Conservation (phyloP, 2,797 vertebrate genomes). For the Cynodonichthys magdalenae region DNA sequence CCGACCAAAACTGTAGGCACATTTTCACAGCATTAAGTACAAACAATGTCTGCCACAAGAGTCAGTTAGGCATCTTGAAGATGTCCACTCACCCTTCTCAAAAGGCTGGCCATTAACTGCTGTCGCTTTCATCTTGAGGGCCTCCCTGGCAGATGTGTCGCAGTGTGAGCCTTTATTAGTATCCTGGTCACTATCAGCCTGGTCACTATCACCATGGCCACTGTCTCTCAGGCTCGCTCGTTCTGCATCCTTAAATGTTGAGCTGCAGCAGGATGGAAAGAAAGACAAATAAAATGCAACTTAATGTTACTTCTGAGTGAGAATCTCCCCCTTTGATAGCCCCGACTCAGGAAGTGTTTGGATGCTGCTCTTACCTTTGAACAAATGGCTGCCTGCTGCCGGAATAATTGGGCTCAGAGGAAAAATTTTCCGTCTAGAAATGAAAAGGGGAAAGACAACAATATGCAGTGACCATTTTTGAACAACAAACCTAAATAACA, state of each 20-base stretch:
- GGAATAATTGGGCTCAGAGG: conserved; percentile 99
- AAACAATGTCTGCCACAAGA: conserved; percentile 59
- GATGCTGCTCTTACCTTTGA: conserved; percentile 98
- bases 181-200: conserved; percentile 99
- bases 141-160: conserved; percentile 99
- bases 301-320: conserved; percentile 56
- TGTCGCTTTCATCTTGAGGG: conserved; percentile 99
- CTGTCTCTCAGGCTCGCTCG: conserved; percentile 99
- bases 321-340: conserved; percentile 44
- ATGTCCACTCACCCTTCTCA: conserved; percentile 91
- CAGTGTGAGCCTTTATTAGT: conserved; percentile 99
- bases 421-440: conserved; percentile 99
- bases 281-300: conserved; percentile 40
- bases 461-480: conserved; percentile 40
- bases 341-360: conserved; percentile 79
- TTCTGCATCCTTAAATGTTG: conserved; percentile 99
- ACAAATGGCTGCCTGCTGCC: conserved; percentile 99
- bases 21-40: conserved; percentile 36
- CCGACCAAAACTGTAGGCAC: conserved; percentile 14
- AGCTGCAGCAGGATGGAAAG: conserved; percentile 87
- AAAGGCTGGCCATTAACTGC: conserved; percentile 96
- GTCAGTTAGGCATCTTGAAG: conserved; percentile 71
- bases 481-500: conserved; percentile 19
- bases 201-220: conserved; percentile 99
- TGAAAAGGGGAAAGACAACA: conserved; percentile 82